Evolutionary conservation across 2,888 invertebrate genomes (phyloP).

Genomic region (Synanthedon tipuliformis): DNA sequence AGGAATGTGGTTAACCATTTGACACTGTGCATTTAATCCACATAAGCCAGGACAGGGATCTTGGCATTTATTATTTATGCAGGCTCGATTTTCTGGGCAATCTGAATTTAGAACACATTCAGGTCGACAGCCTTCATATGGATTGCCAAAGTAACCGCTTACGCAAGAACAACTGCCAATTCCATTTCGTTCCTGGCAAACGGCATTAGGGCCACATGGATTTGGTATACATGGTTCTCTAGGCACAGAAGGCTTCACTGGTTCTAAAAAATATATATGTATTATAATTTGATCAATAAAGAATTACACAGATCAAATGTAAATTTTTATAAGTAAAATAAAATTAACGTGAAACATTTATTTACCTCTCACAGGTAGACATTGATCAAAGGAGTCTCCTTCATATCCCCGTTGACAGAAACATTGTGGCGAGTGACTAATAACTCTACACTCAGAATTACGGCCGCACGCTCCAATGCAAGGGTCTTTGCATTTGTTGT

Average conservation of each 20-base stretch:
- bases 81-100: constrained; percentile 74
- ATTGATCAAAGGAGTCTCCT: constrained; percentile 84
- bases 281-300: neutral
- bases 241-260: constrained; percentile 5
- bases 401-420: constrained; percentile 76
- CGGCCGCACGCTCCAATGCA: constrained; percentile 84
- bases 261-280: no score
- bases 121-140: constrained; percentile 77
- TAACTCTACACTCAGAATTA: constrained; percentile 80
- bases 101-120: constrained; percentile 79
- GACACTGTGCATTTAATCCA: constrained; percentile 79
- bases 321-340: neutral
- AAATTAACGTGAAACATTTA: neutral
- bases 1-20: constrained; percentile 80
- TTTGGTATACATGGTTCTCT: constrained; percentile 69
- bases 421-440: constrained; percentile 89
- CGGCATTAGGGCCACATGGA: constrained; percentile 76
- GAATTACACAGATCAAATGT: neutral
- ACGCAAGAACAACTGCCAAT: constrained; percentile 78
- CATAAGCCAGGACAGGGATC: constrained; percentile 83
- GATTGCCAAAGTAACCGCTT: constrained; percentile 76
- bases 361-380: constrained; percentile 54
- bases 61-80: constrained; percentile 75
- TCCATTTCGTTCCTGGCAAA: constrained; percentile 75
- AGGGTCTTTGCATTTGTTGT: constrained; percentile 82